Conservation (phyloP, 2,797 vertebrate species). For the Ciconia nigra region DNA sequence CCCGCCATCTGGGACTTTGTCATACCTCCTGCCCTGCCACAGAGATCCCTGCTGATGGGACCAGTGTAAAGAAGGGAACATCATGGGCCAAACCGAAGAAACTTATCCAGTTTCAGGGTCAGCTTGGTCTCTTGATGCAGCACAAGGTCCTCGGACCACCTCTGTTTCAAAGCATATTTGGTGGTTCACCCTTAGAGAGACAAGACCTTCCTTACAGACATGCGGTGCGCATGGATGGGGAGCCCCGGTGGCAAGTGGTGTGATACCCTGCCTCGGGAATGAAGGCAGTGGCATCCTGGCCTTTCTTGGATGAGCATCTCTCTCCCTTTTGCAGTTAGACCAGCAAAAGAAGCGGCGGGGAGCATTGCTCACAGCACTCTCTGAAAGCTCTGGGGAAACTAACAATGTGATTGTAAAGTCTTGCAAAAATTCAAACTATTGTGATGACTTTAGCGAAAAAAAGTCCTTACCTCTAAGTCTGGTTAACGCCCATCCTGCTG, state of each 20-base stretch:
- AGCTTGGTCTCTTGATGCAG: not conserved
- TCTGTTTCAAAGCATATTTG: not conserved
- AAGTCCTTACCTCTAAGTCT: not conserved
- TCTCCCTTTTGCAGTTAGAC: not conserved
- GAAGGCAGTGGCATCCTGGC: not conserved
- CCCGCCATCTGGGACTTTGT: not conserved
- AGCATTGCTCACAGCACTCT: not conserved
- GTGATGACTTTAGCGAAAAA: not conserved
- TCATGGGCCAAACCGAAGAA: not conserved
- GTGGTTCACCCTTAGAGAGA: not conserved
- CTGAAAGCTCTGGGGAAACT: not conserved
- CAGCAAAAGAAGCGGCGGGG: not conserved
- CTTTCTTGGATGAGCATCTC: not conserved
- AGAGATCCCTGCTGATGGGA: not conserved
- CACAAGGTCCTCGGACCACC: not conserved
- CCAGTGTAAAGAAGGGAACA: not conserved
- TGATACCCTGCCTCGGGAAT: not conserved
- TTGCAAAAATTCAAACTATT: conserved; percentile 3
- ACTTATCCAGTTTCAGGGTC: not conserved
- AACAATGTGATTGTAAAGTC: not conserved
- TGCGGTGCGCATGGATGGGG: accelerated
- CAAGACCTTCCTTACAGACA: not conserved
- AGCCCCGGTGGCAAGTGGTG: not conserved
- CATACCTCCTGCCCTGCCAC: not conserved
- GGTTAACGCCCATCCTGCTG: not conserved